Conservation (phyloP, 2,888 invertebrate species). For the Unio delphinus region DNA sequence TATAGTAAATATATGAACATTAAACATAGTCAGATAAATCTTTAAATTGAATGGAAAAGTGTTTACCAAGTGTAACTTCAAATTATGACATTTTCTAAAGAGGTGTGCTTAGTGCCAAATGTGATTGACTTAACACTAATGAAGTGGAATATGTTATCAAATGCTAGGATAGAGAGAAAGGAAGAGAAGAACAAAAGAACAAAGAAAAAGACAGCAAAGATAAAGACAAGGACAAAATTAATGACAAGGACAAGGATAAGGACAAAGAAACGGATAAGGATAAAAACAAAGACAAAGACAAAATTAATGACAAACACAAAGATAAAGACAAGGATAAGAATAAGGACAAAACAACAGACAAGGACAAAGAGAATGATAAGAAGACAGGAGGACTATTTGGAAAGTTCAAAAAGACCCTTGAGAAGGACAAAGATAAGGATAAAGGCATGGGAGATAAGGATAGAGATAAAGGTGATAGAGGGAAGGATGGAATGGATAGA, state of each 20-base stretch:
- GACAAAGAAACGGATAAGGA: constrained; percentile 6
- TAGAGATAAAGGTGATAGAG: constrained; percentile 11
- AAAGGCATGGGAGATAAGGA: constrained; percentile 24
- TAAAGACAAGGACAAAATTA: not conserved
- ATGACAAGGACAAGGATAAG: not conserved
- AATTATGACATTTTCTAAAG: no score
- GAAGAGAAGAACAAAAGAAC: not conserved
- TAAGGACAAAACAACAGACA: constrained; percentile 11
- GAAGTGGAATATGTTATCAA: no score
- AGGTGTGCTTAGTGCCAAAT: no score
- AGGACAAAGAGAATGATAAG: constrained; percentile 25
- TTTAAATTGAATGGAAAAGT: no score
- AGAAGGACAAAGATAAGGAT: constrained; percentile 22
- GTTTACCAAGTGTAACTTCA: no score
- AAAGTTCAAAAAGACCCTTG: constrained; percentile 25
- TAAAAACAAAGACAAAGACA: not conserved
- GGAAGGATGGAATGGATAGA: constrained; percentile 6
- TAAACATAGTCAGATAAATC: no score
- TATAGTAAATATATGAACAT: no score
- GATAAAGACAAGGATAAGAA: constrained; percentile 20
- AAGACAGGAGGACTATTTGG: constrained; percentile 29
- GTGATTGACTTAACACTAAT: no score
- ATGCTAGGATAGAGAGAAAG: not conserved
- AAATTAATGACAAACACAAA: constrained; percentile 8
- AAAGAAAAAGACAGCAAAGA: not conserved